Evolutionary conservation across 2,888 invertebrate species (phyloP).

Genomic region (Parascotia fuliginaria): DNA sequence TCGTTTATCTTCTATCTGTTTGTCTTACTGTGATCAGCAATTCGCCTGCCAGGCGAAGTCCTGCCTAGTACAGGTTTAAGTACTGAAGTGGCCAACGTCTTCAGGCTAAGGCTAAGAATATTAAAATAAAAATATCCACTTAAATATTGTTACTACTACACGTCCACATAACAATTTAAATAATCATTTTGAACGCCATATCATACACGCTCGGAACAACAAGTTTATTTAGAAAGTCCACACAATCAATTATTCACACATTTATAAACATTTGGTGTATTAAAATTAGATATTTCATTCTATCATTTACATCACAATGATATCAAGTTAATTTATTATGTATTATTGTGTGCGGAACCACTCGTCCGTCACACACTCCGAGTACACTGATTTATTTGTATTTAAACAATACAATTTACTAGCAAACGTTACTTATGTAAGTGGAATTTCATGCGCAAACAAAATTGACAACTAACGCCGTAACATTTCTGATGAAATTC

Average conservation of each 20-base stretch:
- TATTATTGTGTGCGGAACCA: constrained; percentile 34
- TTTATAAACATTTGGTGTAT: constrained; percentile 8
- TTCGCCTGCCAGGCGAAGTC: no score
- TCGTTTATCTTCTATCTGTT: no score
- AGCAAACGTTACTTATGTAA: not conserved
- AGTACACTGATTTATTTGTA: constrained; percentile 39
- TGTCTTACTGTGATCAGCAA: no score
- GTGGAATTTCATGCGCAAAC: not conserved
- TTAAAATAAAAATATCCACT: no score
- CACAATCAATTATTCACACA: constrained; percentile 4
- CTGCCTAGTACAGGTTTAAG: no score
- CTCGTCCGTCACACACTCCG: constrained; percentile 28
- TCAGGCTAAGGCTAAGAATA: no score
- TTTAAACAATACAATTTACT: constrained; percentile 38
- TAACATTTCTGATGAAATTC: not conserved
- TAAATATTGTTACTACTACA: no score
- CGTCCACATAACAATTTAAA: no score
- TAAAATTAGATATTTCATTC: constrained; percentile 30
- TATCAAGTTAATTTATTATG: constrained; percentile 37
- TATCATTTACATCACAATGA: constrained; percentile 42
- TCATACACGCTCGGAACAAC: not conserved
- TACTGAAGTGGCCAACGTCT: no score
- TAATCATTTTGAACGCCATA: not conserved
- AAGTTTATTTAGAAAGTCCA: constrained; percentile 4
- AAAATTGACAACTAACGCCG: no score